These are phyloP conservation scores for Rhincodon typus DNA, from an alignment of 2,797 vertebrate species.

Conservation along the genomic window DNA sequence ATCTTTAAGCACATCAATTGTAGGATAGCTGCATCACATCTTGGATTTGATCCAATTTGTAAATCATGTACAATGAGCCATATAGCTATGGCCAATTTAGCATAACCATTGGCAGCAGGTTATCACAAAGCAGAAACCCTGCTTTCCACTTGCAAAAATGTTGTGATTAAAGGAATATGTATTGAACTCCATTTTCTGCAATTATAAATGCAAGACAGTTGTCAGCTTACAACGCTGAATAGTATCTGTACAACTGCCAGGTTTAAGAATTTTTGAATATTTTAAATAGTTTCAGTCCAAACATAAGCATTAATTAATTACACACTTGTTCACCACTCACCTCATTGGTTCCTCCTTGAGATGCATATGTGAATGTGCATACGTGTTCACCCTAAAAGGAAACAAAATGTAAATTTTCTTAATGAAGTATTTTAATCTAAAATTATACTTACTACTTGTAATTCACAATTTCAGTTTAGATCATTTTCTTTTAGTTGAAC, in stretches of 20 bases:
- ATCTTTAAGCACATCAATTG: no score
- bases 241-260: neutral
- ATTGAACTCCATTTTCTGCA: no score
- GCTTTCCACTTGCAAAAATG: no score
- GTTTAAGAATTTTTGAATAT: neutral
- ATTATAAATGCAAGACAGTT: no score
- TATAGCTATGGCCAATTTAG: no score
- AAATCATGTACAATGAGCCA: no score
- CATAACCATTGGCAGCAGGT: no score
- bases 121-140: no score
- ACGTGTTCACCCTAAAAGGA: conserved; percentile 62
- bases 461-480: neutral
- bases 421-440: neutral
- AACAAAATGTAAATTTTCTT: neutral
- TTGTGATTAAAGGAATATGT: no score
- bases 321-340: conserved; percentile 52
- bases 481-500: neutral
- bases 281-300: neutral
- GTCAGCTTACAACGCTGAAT: neutral
- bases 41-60: no score
- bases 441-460: neutral
- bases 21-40: no score
- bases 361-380: conserved; percentile 84
- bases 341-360: conserved; percentile 96
- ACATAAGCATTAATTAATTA: neutral